These are phyloP conservation scores for Eristalinus sepulchralis DNA, from an alignment of 2,888 invertebrate species.

Conservation along the genomic window DNA sequence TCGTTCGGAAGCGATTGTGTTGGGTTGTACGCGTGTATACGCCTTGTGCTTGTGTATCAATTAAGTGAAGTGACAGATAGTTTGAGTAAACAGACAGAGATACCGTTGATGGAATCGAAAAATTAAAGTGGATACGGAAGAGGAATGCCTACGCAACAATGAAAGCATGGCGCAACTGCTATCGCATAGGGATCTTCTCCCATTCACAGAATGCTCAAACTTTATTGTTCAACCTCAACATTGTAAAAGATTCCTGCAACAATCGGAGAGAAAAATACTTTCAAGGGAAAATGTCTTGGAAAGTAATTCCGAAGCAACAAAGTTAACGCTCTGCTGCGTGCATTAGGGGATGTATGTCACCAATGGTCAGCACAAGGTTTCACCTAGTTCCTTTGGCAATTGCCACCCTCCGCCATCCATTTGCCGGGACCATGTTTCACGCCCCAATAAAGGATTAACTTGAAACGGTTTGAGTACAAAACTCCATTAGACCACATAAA, in stretches of 20 bases:
- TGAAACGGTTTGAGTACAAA: constrained; percentile 18
- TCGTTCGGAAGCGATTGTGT: neutral
- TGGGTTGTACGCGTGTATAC: neutral
- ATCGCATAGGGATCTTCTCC: too few relatives aligned
- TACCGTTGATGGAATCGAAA: too few relatives aligned
- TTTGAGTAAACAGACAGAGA: neutral
- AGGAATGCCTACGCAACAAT: neutral
- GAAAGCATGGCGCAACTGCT: too few relatives aligned
- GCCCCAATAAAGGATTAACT: constrained; percentile 10
- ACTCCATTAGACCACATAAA: constrained; percentile 26
- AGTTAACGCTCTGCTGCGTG: neutral
- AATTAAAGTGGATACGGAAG: neutral
- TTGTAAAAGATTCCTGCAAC: neutral
- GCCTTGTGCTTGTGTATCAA: neutral
- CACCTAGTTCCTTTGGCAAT: neutral
- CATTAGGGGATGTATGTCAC: neutral
- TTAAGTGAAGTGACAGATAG: neutral
- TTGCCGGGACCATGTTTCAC: neutral
- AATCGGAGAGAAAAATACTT: neutral
- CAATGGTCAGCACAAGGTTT: neutral
- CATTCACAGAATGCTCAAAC: too few relatives aligned
- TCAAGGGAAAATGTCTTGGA: neutral
- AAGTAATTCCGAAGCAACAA: neutral
- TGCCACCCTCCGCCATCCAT: neutral
- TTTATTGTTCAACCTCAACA: neutral